These are phyloP conservation scores for Diadumene lineata DNA, from an alignment of 92 coral and sea anemone species.

Conservation along the genomic window DNA sequence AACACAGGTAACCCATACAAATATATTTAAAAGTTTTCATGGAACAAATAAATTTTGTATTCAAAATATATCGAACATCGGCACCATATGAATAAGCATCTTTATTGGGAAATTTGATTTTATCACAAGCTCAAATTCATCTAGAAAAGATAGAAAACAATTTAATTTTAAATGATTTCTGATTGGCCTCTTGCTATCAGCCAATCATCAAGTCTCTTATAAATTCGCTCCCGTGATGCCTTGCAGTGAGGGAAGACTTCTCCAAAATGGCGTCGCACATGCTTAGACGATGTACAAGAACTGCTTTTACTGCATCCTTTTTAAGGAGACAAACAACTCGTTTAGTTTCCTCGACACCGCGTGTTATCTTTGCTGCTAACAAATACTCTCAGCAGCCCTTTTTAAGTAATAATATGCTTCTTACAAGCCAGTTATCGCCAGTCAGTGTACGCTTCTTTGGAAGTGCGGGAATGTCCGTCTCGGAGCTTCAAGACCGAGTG, in stretches of 20 bases:
- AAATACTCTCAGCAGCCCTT: constrained; percentile 62
- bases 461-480: constrained; percentile 59
- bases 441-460: constrained; percentile 66
- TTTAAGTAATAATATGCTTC: constrained; percentile 43
- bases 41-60: background rate
- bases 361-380: constrained; percentile 64
- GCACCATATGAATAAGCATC: background rate
- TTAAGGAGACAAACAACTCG: constrained; percentile 71
- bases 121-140: background rate
- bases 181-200: constrained; percentile 28
- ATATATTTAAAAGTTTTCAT: background rate
- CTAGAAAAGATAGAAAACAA: background rate
- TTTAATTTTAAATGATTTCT: background rate
- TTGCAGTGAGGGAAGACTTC: constrained; percentile 11
- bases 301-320: constrained; percentile 54
- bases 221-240: constrained; percentile 53
- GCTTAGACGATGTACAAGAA: constrained; percentile 65
- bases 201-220: constrained; percentile 27
- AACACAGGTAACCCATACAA: background rate
- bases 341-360: constrained; percentile 70
- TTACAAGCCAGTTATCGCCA: constrained; percentile 42
- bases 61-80: background rate
- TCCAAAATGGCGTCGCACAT: constrained; percentile 98
- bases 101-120: background rate
- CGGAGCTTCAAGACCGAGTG: constrained; percentile 84